Percentiles rank a stretch among this genome's conserved stretches.
Conservation (phyloP, 1,140 invertebrate species). For the Muscidifurax raptorellus region DNA sequence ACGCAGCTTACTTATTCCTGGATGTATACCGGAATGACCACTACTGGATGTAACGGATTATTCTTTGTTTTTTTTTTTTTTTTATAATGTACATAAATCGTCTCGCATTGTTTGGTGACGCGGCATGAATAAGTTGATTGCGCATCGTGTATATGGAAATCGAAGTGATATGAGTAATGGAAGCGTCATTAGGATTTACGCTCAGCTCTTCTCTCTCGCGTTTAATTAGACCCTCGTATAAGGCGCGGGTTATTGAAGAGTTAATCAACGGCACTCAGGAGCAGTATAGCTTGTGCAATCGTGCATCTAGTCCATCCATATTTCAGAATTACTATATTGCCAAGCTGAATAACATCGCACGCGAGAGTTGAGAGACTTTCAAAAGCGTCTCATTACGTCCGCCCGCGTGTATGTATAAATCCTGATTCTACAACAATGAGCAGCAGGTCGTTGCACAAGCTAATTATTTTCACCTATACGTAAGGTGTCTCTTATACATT, state of each 20-base stretch:
- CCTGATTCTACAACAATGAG: not conserved
- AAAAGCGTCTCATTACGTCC: not conserved
- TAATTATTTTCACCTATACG: not conserved
- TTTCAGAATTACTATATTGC: not conserved
- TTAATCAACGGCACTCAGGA: not conserved
- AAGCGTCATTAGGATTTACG: not conserved
- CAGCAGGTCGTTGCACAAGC: not conserved
- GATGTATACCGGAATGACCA: not conserved
- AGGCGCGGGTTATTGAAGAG: not conserved
- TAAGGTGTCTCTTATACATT: not conserved
- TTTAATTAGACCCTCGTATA: not conserved
- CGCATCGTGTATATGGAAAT: not conserved
- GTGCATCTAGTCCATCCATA: not conserved
- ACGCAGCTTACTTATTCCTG: not conserved
- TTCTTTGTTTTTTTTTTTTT: not conserved
- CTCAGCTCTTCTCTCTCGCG: not conserved
- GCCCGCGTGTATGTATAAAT: not conserved
- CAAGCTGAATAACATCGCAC: not conserved
- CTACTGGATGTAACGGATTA: not conserved
- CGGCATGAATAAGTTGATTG: not conserved
- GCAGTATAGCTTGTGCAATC: not conserved
- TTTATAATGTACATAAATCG: not conserved
- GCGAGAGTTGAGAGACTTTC: not conserved
- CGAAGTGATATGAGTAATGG: not conserved
- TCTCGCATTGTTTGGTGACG: not conserved